A percentile compares a stretch with the other conserved stretches of the same genome.
Evolutionary conservation across 2,113 vertebrate species (phyloP).

Genomic region (Ondatra zibethicus): DNA sequence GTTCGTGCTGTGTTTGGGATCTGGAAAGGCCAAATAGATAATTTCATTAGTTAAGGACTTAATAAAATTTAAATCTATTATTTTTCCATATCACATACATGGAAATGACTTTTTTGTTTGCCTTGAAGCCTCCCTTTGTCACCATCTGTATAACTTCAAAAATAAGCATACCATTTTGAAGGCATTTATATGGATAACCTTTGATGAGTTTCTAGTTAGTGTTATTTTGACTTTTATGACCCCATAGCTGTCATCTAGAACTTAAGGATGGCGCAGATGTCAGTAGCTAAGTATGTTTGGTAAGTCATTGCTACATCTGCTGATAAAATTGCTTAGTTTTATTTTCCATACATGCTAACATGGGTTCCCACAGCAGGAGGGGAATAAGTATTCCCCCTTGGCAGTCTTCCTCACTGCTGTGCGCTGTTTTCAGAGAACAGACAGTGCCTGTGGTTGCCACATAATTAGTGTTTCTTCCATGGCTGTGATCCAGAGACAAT

Average conservation of each 20-base stretch:
- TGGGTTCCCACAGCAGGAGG: not conserved
- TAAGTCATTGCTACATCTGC: not conserved
- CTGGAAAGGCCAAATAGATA: not conserved
- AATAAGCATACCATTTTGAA: constrained; percentile 35
- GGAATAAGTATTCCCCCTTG: not conserved
- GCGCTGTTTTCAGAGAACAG: constrained; percentile 11
- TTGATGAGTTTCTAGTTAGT: not conserved
- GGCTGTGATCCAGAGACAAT: constrained; percentile 23
- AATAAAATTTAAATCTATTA: not conserved
- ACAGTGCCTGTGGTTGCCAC: constrained; percentile 27
- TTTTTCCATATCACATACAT: not conserved
- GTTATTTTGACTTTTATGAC: constrained; percentile 5
- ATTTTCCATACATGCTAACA: not conserved
- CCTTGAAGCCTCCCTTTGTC: not conserved
- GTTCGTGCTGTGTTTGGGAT: not conserved
- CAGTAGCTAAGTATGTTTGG: not conserved
- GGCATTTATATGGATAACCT: not conserved
- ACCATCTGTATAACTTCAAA: constrained; percentile 18
- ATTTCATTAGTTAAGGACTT: not conserved
- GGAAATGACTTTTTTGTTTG: not conserved
- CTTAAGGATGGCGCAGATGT: not conserved
- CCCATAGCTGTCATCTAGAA: not conserved
- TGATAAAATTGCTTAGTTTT: not conserved
- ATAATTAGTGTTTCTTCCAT: constrained; percentile 22
- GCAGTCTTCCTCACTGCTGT: not conserved